Conservation (phyloP, 2,113 vertebrate species). For the human (Homo sapiens) region GRCh38 chr20:13712501-13713000, state of each 20-base stretch:
- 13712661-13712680: background rate
- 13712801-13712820: background rate
- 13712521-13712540: constrained; percentile 1
- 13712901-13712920: background rate
- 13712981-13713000: background rate
- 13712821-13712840: background rate
- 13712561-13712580: constrained; percentile 6
- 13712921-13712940: background rate
- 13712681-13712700: background rate
- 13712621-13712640: constrained; percentile 3
- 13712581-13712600: background rate
- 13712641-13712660: background rate
- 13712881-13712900: background rate
- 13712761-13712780: background rate
- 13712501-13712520: background rate
- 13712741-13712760: background rate
- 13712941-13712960: background rate
- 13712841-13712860: background rate
- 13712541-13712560: background rate
- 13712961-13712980: background rate
- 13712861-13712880: background rate
- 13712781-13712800: constrained; percentile 24
- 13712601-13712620: constrained; percentile 35
- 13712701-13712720: constrained; percentile 47
- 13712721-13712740: background rate